Evolutionary conservation across 2,113 vertebrate genomes (phyloP).

Genomic region (Hipposideros armiger): DNA sequence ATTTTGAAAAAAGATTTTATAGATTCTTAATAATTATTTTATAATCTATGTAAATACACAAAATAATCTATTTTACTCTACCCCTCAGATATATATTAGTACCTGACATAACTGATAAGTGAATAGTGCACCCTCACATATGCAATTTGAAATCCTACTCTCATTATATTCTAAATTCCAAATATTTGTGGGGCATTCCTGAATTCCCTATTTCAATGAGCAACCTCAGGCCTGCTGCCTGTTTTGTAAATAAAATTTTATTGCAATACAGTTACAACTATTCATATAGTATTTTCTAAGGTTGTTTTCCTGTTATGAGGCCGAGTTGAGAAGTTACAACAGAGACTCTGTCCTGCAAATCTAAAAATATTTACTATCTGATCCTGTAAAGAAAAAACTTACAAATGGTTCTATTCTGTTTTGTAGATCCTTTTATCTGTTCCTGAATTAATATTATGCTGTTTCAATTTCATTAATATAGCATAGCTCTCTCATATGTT

Average conservation of each 20-base stretch:
- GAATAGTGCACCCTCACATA: not conserved
- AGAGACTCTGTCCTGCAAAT: not conserved
- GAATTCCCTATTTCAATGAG: not conserved
- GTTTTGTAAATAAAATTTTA: slow-evolving; percentile 38
- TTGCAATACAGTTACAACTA: not conserved
- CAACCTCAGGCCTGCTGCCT: not conserved
- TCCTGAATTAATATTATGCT: not conserved
- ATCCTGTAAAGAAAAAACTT: not conserved
- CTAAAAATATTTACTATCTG: not conserved
- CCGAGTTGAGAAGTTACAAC: not conserved
- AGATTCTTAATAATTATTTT: not conserved
- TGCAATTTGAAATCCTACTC: not conserved
- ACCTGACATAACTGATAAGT: not conserved
- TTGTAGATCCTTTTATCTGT: not conserved
- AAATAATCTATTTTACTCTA: not conserved
- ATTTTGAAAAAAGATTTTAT: not conserved
- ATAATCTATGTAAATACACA: not conserved
- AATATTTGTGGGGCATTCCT: not conserved
- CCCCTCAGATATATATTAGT: not conserved
- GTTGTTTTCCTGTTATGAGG: not conserved
- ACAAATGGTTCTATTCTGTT: not conserved
- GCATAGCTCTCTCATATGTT: not conserved
- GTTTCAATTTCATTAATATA: not conserved
- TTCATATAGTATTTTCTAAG: not conserved
- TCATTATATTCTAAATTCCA: not conserved